Evolutionary conservation across 2,888 invertebrate genomes (phyloP).

Genomic region (Ichneumoninae sp.): DNA sequence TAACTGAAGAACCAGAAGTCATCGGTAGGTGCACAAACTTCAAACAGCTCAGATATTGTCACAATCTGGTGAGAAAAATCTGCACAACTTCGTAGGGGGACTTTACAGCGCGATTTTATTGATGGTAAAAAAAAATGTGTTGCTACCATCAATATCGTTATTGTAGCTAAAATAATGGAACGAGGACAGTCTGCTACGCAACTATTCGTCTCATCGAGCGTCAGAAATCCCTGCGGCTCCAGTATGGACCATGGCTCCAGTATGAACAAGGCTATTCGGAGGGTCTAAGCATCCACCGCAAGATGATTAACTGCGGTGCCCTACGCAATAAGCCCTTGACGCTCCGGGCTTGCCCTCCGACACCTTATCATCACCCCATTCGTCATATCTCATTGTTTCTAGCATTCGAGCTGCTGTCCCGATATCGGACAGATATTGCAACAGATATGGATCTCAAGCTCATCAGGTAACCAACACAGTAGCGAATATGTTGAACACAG

Average conservation of each 20-base stretch:
- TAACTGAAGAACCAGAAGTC: too few species aligned
- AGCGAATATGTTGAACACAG: neutral
- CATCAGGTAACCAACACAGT: neutral
- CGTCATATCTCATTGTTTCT: slow-evolving; percentile 28
- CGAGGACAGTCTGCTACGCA: neutral
- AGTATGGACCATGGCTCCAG: slow-evolving; percentile 14
- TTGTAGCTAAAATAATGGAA: neutral
- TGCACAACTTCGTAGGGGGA: neutral
- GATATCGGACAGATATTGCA: neutral
- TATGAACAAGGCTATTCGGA: slow-evolving; percentile 13
- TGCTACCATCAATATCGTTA: neutral
- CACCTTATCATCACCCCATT: slow-evolving; percentile 21
- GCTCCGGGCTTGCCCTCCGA: slow-evolving; percentile 12
- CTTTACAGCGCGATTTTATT: neutral
- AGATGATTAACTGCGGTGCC: slow-evolving; percentile 53
- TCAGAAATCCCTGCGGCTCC: slow-evolving; percentile 30
- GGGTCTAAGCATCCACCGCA: slow-evolving; percentile 50
- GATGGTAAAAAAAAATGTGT: neutral
- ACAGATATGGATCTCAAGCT: neutral
- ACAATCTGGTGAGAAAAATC: neutral
- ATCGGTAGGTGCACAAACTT: neutral
- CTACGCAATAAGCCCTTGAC: slow-evolving; percentile 21
- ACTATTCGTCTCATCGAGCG: slow-evolving; percentile 15
- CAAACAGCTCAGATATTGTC: neutral
- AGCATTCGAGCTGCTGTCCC: neutral